Conservation (phyloP, 2,888 invertebrate genomes). For the Latrodectus elegans region DNA sequence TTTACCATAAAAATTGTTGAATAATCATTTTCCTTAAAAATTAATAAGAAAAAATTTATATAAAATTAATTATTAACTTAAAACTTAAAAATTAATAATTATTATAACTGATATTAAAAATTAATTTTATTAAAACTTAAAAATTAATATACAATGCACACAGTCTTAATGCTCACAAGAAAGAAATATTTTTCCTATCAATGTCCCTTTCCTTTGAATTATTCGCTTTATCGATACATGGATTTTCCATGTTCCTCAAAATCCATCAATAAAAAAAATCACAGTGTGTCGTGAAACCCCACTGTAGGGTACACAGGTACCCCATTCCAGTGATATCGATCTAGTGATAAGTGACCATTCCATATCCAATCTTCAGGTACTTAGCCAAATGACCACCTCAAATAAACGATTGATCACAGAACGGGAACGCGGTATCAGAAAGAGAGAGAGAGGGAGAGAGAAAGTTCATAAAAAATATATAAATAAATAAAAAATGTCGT, state of each 20-base stretch:
- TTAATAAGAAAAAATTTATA: too few relatives aligned
- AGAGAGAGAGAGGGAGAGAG: not conserved
- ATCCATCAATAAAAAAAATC: not conserved
- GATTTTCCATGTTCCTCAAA: not conserved
- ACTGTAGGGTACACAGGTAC: not conserved
- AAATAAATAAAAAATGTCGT: conserved; percentile 22
- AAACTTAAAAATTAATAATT: too few relatives aligned
- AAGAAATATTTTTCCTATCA: too few relatives aligned
- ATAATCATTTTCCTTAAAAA: too few relatives aligned
- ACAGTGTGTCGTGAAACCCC: not conserved
- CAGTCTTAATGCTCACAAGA: too few relatives aligned
- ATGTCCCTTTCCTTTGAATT: too few relatives aligned
- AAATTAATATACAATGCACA: too few relatives aligned
- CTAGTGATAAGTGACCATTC: not conserved
- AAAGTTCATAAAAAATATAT: not conserved
- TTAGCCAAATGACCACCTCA: conserved; percentile 34
- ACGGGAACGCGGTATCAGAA: not conserved
- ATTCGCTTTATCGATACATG: too few relatives aligned
- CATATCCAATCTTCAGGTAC: conserved; percentile 2
- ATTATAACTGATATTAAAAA: too few relatives aligned
- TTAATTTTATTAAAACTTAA: too few relatives aligned
- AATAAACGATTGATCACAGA: conserved; percentile 18
- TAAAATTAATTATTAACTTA: too few relatives aligned
- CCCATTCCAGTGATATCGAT: not conserved
- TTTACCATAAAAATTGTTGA: too few relatives aligned